These are phyloP conservation scores for Simalia tracyae DNA, from an alignment of 2,797 vertebrate species.

Conservation along the genomic window DNA sequence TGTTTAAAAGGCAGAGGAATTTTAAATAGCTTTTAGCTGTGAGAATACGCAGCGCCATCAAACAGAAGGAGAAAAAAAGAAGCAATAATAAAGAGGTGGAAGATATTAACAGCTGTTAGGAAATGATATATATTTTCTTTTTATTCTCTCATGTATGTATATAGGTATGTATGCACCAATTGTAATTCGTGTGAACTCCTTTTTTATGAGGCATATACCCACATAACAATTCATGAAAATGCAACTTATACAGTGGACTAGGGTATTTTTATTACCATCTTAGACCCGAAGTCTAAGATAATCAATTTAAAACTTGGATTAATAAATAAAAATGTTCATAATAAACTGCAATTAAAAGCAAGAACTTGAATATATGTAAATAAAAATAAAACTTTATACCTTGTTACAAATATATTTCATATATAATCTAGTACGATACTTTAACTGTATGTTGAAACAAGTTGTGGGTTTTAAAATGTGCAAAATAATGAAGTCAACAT, in stretches of 20 bases:
- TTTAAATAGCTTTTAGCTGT: background rate
- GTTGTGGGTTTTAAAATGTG: background rate
- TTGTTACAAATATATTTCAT: background rate
- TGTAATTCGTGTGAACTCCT: too few species aligned
- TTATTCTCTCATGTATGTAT: too few species aligned
- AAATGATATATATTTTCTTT: background rate
- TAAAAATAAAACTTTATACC: background rate
- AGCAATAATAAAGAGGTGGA: background rate
- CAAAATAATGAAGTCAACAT: background rate
- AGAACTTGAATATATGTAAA: background rate
- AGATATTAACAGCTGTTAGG: background rate
- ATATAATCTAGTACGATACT: background rate
- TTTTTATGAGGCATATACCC: too few species aligned
- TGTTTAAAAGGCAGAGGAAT: background rate
- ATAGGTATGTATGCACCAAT: too few species aligned
- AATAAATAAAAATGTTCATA: too few species aligned
- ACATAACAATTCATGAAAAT: too few species aligned
- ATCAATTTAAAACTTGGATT: too few species aligned
- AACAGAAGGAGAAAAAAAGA: background rate
- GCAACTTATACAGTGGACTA: too few species aligned
- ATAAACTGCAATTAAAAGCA: background rate
- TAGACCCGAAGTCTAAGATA: too few species aligned
- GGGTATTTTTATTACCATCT: too few species aligned
- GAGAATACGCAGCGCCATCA: background rate
- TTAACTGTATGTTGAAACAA: background rate